Conservation (phyloP, 1,140 invertebrate genomes). For the Paralvinella palmiformis region DNA sequence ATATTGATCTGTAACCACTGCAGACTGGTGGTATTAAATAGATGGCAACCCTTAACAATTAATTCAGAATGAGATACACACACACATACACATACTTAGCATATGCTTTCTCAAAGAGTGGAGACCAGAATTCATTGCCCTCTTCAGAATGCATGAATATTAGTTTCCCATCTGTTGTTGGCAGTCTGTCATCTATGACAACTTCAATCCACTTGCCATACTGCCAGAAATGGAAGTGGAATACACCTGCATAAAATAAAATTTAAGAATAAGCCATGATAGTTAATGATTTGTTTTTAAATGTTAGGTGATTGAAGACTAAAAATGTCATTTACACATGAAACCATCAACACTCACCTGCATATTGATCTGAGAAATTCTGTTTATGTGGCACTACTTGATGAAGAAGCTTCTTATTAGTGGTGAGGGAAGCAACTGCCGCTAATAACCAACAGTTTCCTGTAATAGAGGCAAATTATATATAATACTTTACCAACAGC, state of each 20-base stretch:
- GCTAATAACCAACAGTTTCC: constrained; percentile 96
- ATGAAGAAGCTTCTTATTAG: constrained; percentile 81
- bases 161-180: constrained; percentile 64
- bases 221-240: constrained; percentile 83
- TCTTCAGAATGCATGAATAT: constrained; percentile 67
- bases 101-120: constrained; percentile 77
- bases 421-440: constrained; percentile 88
- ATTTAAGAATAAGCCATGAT: not conserved
- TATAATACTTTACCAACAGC: too few relatives aligned
- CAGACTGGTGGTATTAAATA: too few relatives aligned
- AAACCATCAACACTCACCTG: not conserved
- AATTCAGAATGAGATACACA: too few relatives aligned
- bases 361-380: constrained; percentile 63
- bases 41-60: too few relatives aligned
- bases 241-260: constrained; percentile 53
- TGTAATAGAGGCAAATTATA: too few relatives aligned
- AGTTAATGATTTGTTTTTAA: not conserved
- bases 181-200: constrained; percentile 69
- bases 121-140: constrained; percentile 71
- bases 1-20: too few relatives aligned
- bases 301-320: not conserved
- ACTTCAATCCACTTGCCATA: constrained; percentile 73
- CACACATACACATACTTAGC: constrained; percentile 61
- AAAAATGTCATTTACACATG: not conserved
- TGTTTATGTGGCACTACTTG: constrained; percentile 94